Base-by-base conservation (phyloP, 1,140 invertebrate species). In the Lepidostoma basale region DNA sequence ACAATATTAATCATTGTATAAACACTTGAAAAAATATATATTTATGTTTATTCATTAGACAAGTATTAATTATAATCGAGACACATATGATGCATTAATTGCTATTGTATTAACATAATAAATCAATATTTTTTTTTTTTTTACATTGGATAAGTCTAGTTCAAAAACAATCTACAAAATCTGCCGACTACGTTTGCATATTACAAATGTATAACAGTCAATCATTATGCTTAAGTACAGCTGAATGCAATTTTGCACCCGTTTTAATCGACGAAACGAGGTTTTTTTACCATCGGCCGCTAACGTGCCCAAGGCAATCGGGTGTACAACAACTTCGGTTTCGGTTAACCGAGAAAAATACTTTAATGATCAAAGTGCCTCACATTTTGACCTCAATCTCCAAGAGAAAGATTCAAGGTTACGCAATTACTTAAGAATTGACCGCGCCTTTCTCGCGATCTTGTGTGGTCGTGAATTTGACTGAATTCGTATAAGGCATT, bases 361-460 rank as follows among this genome's bases (percentile, higher is more conserved):
- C 12, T 33, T 33, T 33, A 6, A 6, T 5, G 5, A 33, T 33
- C 12, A 6, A 33, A 33, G 12, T 33, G 12, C 5, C 12, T 5
- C 30, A 33, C 5, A 18, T 14, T 47, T 47, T 18, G 44, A 47
- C 44, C 44, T 23, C 44, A 23, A 20, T 47, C 12, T 18, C 23
- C 23, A 36, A 33, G 30, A 30, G 26, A 56, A 60, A 60, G 20
- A 25, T 60, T 60, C 56, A 60, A 42, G 33, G 56, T 23, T 40
- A 47, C 10, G 0, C n/a, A 28, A 49, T 49, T 25, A 22, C 18
- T 25, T 42, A 5, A 42, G 42, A 3, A 25, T 18, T 26, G 25
- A 42, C 56, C 56, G 42, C 56, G n/a, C 56, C 56, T 60, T 42
- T 42, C 22, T 22, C 20, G 14, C 6, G 56, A 42, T 20, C 20